Base-by-base conservation (phyloP, 1,140 invertebrate genomes). In the Antheraea pernyi region DNA sequence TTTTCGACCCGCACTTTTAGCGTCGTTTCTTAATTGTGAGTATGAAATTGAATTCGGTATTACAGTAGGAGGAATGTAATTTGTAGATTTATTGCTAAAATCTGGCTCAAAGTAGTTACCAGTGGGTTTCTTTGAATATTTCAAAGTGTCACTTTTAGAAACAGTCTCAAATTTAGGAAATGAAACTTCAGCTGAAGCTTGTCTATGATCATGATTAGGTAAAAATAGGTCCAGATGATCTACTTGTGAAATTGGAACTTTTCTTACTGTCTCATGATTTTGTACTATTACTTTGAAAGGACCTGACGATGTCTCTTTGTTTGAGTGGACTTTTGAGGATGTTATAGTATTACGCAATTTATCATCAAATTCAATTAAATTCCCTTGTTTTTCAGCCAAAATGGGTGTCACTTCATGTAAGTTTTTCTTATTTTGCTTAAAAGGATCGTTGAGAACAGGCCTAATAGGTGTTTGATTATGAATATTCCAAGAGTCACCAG, bases 221-320 rank as follows among this genome's bases (percentile, higher is more conserved):
- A 76, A 60, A 70, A 87, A 89, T 66, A 79, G 80, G 67, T 83
- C 78, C 60, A 83, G 67, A 53, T 83, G 76, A 39, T 83, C 74
- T 39, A 82, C 63, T 77, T 82, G 74, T n/a, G 82, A 81, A 16
- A 81, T 64, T 13, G 84, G 81, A 18, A 81, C 65, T 72, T 84
- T 88, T 48, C 74, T 82, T 8, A 82, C 59, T 5, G 64, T 68
- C 0, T 81, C 78, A 37, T 81, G 71, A 19, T 76, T 80, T 71
- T 83, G 22, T 36, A 67, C 19, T 46, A 19, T 22, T 19, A 65
- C 58, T 19, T 48, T 69, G 30, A 19, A 16, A 46, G 48, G 42
- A 6, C 19, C 64, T 18, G 18, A 30, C 48, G 6, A 65, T n/a
- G 48, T 8, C 9, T 48, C 8, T 65, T 19, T 61, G 10, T 48